phyloP scores from a whole-genome alignment of 2,888 invertebrate species.

The Eupithecia exiguata region DNA sequence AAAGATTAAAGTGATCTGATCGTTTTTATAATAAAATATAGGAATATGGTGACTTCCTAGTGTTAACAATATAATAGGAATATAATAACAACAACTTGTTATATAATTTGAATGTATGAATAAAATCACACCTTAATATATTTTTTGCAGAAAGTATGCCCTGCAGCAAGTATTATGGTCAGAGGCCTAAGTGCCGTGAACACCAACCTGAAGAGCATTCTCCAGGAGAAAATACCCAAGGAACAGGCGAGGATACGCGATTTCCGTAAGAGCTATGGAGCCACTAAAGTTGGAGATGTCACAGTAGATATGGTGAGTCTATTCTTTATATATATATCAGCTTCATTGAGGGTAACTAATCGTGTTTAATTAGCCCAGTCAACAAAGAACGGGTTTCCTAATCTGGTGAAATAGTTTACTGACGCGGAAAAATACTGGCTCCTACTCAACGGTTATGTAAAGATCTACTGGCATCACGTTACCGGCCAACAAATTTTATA shows the following conservation, averaged over 20 bases:
- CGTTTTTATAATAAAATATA: no score
- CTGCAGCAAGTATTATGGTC: conserved; percentile 84
- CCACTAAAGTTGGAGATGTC: conserved; percentile 96
- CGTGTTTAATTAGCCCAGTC: conserved; percentile 15
- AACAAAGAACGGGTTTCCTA: conserved; percentile 15
- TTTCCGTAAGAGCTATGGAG: conserved; percentile 95
- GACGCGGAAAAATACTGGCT: conserved; percentile 30
- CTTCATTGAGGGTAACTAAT: conserved; percentile 11
- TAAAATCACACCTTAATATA: not conserved
- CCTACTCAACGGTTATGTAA: conserved; percentile 24
- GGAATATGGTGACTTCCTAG: no score
- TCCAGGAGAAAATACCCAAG: conserved; percentile 94
- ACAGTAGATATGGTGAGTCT: conserved; percentile 97
- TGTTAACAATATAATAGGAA: no score
- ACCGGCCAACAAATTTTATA: conserved; percentile 19
- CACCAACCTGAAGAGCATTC: conserved; percentile 94
- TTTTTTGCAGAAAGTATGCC: conserved; percentile 84
- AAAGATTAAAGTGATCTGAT: no score
- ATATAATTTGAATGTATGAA: not conserved
- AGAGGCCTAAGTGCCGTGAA: conserved; percentile 88
- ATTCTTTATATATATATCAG: not conserved
- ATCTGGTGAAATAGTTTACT: conserved; percentile 12
- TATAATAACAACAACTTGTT: not conserved
- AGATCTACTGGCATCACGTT: conserved; percentile 4
- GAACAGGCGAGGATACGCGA: conserved; percentile 96